Evolutionary conservation across 2,888 invertebrate genomes (phyloP).

Genomic region (Brassicogethes aeneus): DNA sequence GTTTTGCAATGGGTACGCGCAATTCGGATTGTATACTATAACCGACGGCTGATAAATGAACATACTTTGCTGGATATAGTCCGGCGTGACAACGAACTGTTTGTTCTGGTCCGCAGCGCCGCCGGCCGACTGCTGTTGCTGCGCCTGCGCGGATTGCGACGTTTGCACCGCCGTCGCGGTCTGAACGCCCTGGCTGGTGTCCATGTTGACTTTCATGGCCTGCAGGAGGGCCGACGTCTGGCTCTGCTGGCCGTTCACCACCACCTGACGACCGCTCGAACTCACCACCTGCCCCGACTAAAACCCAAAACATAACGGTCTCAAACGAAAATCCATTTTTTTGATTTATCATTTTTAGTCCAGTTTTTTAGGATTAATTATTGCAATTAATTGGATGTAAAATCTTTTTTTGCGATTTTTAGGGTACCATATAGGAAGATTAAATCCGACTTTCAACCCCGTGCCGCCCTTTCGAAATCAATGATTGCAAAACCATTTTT

Average conservation of each 20-base stretch:
- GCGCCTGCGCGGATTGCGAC: constrained; percentile 12
- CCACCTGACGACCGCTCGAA: constrained; percentile 30
- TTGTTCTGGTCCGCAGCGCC: constrained; percentile 36
- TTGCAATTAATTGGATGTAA: too few species aligned
- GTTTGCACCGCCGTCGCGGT: constrained; percentile 11
- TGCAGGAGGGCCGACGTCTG: constrained; percentile 36
- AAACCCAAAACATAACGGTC: neutral
- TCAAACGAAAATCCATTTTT: too few species aligned
- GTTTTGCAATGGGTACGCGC: constrained; percentile 42
- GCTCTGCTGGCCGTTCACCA: constrained; percentile 38
- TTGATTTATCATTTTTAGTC: too few species aligned
- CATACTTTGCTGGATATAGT: constrained; percentile 92
- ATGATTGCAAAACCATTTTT: too few species aligned
- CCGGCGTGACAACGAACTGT: constrained; percentile 81
- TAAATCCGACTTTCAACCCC: too few species aligned
- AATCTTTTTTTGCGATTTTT: too few species aligned
- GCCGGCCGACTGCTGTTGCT: constrained; percentile 11
- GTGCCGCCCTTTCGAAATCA: too few species aligned
- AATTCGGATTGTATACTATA: constrained; percentile 41
- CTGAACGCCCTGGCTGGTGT: too few species aligned
- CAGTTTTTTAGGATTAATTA: too few species aligned
- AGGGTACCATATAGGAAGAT: too few species aligned
- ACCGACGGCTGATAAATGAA: constrained; percentile 42
- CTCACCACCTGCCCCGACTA: too few species aligned
- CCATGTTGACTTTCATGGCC: constrained; percentile 29